Percentiles rank a stretch among this genome's conserved stretches.
phyloP scores from a whole-genome alignment of 2,797 vertebrate genomes.

The Melanotaenia maccullochi region DNA sequence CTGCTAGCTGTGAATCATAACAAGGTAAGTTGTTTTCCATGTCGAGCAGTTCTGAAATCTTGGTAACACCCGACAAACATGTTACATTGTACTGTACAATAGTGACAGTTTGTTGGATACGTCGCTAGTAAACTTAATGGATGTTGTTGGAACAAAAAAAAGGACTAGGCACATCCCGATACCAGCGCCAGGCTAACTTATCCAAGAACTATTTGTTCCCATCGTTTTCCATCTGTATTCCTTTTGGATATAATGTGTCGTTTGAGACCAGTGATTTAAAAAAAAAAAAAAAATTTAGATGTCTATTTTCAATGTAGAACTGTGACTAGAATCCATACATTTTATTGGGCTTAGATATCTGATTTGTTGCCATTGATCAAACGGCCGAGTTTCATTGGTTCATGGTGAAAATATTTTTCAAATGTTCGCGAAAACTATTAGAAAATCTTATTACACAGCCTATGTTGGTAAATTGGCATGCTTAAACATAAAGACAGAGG shows the following conservation, averaged over 20 bases:
- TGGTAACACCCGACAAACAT: rapidly evolving
- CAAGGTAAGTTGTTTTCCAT: constrained; percentile 59
- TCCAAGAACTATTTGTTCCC: background rate
- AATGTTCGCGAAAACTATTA: background rate
- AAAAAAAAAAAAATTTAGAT: too few species aligned
- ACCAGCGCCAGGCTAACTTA: constrained; percentile 30
- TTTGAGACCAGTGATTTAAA: background rate
- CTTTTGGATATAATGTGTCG: background rate
- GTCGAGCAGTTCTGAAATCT: rapidly evolving
- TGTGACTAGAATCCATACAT: background rate
- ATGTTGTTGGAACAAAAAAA: constrained; percentile 44
- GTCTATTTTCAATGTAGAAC: too few species aligned
- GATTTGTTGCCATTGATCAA: background rate
- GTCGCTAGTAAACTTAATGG: constrained; percentile 2
- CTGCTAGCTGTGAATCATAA: constrained; percentile 56
- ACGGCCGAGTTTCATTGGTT: background rate
- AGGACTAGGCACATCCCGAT: constrained; percentile 37
- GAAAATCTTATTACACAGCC: background rate
- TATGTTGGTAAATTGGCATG: background rate
- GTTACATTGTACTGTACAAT: background rate
- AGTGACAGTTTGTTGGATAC: background rate
- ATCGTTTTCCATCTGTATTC: background rate
- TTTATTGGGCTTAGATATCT: background rate
- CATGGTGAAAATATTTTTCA: background rate
- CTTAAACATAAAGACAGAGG: too few species aligned